Evolutionary conservation across 2,113 vertebrate genomes (phyloP).

Genomic region (Mesoclemmys tuberculata): DNA sequence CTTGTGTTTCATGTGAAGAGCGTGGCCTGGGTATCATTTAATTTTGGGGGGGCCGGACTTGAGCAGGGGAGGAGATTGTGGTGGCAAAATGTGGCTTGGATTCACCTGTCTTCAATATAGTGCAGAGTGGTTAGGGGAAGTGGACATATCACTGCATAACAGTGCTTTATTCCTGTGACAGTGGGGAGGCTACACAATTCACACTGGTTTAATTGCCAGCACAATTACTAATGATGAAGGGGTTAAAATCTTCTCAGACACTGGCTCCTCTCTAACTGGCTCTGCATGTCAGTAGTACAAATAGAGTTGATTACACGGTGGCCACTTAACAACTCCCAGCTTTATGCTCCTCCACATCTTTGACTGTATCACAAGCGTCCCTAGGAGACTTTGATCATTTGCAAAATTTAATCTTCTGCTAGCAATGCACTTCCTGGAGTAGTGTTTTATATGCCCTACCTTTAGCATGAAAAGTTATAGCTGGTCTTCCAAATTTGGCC

Average conservation of each 20-base stretch:
- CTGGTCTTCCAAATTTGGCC: not conserved
- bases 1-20: not conserved
- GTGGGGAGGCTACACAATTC: not conserved
- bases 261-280: not conserved
- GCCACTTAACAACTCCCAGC: not conserved
- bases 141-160: not conserved
- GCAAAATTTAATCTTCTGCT: not conserved
- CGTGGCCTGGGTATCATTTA: not conserved
- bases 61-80: not conserved
- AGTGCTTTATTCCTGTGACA: not conserved
- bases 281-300: not conserved
- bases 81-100: not conserved
- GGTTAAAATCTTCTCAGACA: constrained; percentile 51
- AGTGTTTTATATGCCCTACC: not conserved
- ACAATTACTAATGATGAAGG: not conserved
- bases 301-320: not conserved
- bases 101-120: not conserved
- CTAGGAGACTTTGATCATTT: not conserved
- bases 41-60: not conserved
- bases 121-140: not conserved
- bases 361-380: not conserved
- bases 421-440: not conserved
- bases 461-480: not conserved
- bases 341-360: not conserved
- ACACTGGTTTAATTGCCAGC: not conserved